Evolutionary conservation across 2,888 invertebrate species (phyloP).

Genomic region (Rotaria macrura): DNA sequence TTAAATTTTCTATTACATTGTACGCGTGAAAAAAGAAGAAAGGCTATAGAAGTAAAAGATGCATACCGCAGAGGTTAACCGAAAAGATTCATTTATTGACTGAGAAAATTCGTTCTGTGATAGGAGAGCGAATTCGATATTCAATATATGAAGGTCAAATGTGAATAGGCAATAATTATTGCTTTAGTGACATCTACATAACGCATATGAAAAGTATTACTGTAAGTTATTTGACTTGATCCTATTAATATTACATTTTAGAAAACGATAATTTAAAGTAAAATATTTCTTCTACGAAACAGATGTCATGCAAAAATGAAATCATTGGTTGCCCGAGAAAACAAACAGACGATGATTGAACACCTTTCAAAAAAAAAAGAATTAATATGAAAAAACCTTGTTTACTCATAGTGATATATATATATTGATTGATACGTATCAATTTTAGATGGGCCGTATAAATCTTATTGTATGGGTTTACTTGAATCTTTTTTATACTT

Average conservation of each 20-base stretch:
- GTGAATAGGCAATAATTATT: not conserved
- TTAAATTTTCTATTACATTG: too few relatives aligned
- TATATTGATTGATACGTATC: not conserved
- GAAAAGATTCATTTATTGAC: not conserved
- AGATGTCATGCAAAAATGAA: not conserved
- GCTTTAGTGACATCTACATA: not conserved
- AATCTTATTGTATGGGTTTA: not conserved
- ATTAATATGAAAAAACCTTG: not conserved
- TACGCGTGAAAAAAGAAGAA: too few relatives aligned
- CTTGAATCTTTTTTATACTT: not conserved
- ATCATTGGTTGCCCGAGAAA: not conserved
- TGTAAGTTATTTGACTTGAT: not conserved
- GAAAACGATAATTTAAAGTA: not conserved
- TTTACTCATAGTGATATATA: not conserved
- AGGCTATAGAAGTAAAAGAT: too few relatives aligned
- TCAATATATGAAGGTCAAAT: not conserved
- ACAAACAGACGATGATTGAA: not conserved
- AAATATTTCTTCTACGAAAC: not conserved
- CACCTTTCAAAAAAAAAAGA: not conserved
- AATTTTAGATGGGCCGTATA: not conserved
- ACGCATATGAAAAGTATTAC: not conserved
- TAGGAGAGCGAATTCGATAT: not conserved
- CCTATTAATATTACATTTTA: not conserved
- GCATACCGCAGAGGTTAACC: not conserved
- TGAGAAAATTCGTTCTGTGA: not conserved